Evolutionary conservation across 2,113 vertebrate species (phyloP).

Genomic region (Bubalus kerabau): DNA sequence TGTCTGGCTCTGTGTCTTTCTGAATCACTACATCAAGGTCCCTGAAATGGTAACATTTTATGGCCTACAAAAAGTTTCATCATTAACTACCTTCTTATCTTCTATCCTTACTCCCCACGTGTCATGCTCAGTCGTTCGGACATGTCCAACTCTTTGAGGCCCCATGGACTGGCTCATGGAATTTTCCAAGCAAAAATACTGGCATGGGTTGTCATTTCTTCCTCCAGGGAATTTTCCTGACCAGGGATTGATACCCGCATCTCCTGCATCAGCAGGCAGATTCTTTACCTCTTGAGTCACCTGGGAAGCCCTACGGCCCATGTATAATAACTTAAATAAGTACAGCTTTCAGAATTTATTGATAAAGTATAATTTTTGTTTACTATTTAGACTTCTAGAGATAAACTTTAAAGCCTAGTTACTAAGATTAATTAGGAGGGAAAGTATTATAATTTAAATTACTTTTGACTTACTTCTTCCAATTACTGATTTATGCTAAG

Average conservation of each 20-base stretch:
- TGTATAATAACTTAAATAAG: not conserved
- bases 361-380: not conserved
- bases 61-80: not conserved
- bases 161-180: not conserved
- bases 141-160: not conserved
- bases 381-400: slow-evolving; percentile 13
- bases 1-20: not conserved
- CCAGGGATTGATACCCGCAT: not conserved
- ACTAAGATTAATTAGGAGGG: slow-evolving; percentile 28
- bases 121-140: not conserved
- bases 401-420: slow-evolving; percentile 29
- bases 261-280: not conserved
- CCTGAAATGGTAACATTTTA: not conserved
- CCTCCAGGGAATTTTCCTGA: not conserved
- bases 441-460: slow-evolving; percentile 32
- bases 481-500: slow-evolving; percentile 39
- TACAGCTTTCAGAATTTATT: not conserved
- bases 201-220: not conserved
- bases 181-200: not conserved
- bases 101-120: not conserved
- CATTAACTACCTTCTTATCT: not conserved
- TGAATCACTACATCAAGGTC: not conserved
- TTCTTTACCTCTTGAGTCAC: not conserved
- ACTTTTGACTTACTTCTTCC: not conserved
- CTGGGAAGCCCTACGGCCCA: not conserved